phyloP scores from a whole-genome alignment of 2,888 invertebrate species.

The Smittia aterrima region DNA sequence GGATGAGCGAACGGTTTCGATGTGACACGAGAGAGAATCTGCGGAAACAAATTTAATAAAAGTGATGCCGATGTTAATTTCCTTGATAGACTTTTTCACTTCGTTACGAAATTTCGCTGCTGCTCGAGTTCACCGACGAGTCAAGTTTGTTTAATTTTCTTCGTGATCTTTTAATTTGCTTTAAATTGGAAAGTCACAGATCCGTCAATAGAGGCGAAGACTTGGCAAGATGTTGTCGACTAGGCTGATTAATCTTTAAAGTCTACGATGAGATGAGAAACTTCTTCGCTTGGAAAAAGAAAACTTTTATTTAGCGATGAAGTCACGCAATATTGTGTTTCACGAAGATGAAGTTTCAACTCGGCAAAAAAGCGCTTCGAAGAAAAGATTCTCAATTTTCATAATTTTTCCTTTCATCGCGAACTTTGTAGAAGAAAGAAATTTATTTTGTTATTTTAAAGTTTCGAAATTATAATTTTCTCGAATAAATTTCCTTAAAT shows the following conservation, averaged over 20 bases:
- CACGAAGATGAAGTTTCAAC: no score
- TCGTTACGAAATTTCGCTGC: not conserved
- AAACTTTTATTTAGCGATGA: no score
- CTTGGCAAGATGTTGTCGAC: no score
- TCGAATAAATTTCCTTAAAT: no score
- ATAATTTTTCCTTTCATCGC: not conserved
- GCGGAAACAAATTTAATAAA: slow-evolving; percentile 14
- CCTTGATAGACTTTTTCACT: not conserved
- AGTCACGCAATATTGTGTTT: no score
- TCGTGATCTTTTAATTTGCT: not conserved
- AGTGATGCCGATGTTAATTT: not conserved
- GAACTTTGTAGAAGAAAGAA: not conserved
- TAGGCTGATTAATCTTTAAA: no score
- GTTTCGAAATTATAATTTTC: no score
- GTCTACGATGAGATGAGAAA: no score
- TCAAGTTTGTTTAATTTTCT: not conserved
- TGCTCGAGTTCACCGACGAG: not conserved
- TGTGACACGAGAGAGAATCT: slow-evolving; percentile 3
- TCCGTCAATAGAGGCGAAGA: no score
- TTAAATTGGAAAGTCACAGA: not conserved
- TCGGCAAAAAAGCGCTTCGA: no score
- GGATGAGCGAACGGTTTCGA: not conserved
- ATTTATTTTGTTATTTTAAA: slow-evolving; percentile 1
- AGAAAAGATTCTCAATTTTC: not conserved
- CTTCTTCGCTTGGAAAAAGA: no score